These are phyloP conservation scores for Arnoldichthys spilopterus DNA, from an alignment of 2,797 vertebrate species.

Conservation along the genomic window DNA sequence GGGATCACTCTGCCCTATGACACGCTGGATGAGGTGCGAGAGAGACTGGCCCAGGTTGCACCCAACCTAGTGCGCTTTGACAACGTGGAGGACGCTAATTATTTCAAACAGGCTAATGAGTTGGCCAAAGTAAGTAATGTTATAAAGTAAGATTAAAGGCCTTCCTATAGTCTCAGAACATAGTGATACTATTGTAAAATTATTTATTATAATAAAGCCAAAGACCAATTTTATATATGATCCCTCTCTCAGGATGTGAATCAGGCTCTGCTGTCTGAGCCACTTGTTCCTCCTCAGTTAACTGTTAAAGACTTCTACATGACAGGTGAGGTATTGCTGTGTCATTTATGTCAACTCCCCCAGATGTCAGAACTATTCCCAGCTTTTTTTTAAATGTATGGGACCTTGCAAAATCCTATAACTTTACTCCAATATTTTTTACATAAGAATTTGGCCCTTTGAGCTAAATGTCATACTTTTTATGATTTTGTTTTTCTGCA, in stretches of 20 bases:
- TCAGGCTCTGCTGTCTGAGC: slow-evolving; percentile 85
- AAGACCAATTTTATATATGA: neutral
- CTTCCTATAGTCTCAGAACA: neutral
- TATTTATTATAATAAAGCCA: neutral
- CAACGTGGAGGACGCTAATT: slow-evolving; percentile 94
- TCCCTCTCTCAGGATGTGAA: slow-evolving; percentile 79
- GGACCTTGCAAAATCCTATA: too few species aligned
- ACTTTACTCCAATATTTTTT: too few species aligned
- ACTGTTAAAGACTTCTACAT: slow-evolving; percentile 97
- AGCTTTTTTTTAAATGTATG: too few species aligned
- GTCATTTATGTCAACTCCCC: too few species aligned
- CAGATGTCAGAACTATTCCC: too few species aligned
- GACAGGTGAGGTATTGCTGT: slow-evolving; percentile 78
- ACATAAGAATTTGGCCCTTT: too few species aligned
- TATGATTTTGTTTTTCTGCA: too few species aligned
- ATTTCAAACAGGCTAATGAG: slow-evolving; percentile 92
- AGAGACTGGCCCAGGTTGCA: slow-evolving; percentile 88
- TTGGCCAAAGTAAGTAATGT: slow-evolving; percentile 81
- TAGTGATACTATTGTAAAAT: neutral
- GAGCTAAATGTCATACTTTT: too few species aligned
- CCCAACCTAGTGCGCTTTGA: slow-evolving; percentile 93
- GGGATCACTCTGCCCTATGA: slow-evolving; percentile 91
- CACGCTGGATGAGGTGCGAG: slow-evolving; percentile 83
- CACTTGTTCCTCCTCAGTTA: slow-evolving; percentile 91
- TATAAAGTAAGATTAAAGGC: too few species aligned